Conservation (phyloP, 64 coral and sea anemone genomes). For the Actinia tenebrosa region DNA sequence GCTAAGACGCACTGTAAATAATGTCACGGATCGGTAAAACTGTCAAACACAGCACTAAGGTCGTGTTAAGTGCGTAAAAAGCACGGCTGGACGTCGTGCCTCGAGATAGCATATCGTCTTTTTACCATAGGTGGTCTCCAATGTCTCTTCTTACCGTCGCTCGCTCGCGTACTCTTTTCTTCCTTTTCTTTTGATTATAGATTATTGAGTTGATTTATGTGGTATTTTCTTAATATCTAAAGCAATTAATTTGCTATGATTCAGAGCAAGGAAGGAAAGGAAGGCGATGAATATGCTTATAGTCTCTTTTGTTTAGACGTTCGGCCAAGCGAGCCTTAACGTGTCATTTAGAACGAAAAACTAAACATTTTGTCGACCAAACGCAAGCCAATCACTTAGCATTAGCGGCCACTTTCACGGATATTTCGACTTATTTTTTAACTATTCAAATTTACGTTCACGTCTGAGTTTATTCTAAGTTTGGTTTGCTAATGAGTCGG, state of each 20-base stretch:
- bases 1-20: constrained; percentile 83
- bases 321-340: neutral
- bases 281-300: neutral
- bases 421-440: neutral
- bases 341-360: neutral
- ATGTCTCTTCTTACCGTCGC: neutral
- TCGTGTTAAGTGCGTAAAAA: constrained; percentile 49
- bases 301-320: constrained; percentile 49
- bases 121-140: constrained; percentile 3
- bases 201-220: neutral
- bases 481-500: constrained; percentile 17
- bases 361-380: neutral
- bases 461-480: neutral
- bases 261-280: neutral
- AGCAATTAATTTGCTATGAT: neutral
- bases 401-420: neutral
- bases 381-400: neutral
- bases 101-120: constrained; percentile 7
- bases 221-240: neutral
- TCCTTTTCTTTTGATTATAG: neutral
- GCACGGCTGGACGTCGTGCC: constrained; percentile 31
- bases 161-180: neutral
- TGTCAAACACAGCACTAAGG: constrained; percentile 50
- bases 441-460: neutral
- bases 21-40: constrained; percentile 91